Conservation (phyloP, 1,140 invertebrate species). For the Drusus annulatus region DNA sequence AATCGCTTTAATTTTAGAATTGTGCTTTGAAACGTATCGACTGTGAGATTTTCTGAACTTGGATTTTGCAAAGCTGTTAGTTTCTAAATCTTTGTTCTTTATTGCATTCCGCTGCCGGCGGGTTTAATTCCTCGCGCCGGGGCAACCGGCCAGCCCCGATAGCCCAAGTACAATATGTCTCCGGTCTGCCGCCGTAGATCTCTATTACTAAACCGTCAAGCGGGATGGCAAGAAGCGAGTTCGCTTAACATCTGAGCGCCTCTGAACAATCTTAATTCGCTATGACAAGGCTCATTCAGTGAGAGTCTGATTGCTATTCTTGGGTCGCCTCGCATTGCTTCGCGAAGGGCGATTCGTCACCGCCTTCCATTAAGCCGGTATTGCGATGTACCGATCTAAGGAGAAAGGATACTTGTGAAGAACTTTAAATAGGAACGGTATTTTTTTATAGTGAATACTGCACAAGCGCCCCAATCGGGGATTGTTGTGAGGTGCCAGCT, state of each 20-base stretch:
- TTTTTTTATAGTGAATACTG: too few species aligned
- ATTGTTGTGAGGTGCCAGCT: too few species aligned
- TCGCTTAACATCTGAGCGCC: constrained; percentile 19
- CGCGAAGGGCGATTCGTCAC: constrained; percentile 28
- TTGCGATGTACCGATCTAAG: background rate
- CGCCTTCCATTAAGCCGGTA: constrained; percentile 1
- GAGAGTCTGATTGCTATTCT: constrained; percentile 32
- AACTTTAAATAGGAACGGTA: too few species aligned
- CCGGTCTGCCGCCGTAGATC: background rate
- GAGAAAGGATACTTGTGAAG: too few species aligned
- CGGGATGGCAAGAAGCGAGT: background rate
- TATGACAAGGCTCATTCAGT: constrained; percentile 38
- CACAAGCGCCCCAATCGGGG: too few species aligned
- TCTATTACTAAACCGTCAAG: constrained; percentile 27
- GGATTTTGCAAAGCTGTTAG: too few species aligned
- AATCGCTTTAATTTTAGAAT: too few species aligned
- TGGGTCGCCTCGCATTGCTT: constrained; percentile 14
- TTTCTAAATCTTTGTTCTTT: too few species aligned
- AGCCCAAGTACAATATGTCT: background rate
- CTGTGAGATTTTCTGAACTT: too few species aligned
- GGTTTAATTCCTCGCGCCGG: background rate
- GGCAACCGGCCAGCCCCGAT: background rate
- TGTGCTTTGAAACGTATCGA: too few species aligned
- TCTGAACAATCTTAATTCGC: constrained; percentile 35
- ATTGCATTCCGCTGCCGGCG: too few species aligned